These are phyloP conservation scores for Macropodus opercularis DNA, from an alignment of 2,797 vertebrate genomes.

Conservation along the genomic window DNA sequence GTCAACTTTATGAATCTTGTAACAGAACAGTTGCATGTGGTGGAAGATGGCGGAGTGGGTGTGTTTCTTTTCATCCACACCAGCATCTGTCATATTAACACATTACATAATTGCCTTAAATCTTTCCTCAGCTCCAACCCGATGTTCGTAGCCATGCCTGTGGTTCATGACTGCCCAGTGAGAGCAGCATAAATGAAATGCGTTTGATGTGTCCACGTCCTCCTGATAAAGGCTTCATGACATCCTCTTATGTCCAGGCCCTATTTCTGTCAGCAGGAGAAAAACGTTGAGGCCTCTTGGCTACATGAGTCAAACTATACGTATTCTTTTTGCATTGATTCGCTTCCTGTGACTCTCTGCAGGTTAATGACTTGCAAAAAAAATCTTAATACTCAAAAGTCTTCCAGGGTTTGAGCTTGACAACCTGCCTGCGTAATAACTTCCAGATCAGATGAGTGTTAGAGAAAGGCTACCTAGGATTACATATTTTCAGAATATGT, in stretches of 20 bases:
- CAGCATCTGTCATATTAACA: constrained; percentile 53
- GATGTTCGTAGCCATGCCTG: constrained; percentile 55
- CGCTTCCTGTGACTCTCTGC: constrained; percentile 10
- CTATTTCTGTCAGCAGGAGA: constrained; percentile 16
- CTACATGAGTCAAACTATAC: constrained; percentile 20
- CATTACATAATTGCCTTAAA: constrained; percentile 57
- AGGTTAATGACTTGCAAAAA: background rate
- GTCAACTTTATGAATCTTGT: constrained; percentile 51
- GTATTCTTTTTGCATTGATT: constrained; percentile 11
- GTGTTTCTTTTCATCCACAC: constrained; percentile 46
- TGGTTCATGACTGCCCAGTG: constrained; percentile 26
- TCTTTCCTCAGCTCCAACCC: constrained; percentile 23
- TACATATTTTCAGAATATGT: constrained; percentile 21
- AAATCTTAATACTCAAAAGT: constrained; percentile 3
- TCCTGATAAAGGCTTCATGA: constrained; percentile 35
- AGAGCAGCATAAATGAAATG: constrained; percentile 33
- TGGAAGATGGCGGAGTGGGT: constrained; percentile 35
- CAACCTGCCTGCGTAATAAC: constrained; percentile 20
- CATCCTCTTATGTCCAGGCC: constrained; percentile 27
- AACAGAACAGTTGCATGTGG: constrained; percentile 58
- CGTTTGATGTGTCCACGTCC: constrained; percentile 29
- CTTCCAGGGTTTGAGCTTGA: background rate
- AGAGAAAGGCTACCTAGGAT: constrained; percentile 27
- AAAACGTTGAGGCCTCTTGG: constrained; percentile 15
- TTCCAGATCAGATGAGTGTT: constrained; percentile 19